phyloP scores from a whole-genome alignment of 1,140 invertebrate species.

The Zelostemma sp. region DNA sequence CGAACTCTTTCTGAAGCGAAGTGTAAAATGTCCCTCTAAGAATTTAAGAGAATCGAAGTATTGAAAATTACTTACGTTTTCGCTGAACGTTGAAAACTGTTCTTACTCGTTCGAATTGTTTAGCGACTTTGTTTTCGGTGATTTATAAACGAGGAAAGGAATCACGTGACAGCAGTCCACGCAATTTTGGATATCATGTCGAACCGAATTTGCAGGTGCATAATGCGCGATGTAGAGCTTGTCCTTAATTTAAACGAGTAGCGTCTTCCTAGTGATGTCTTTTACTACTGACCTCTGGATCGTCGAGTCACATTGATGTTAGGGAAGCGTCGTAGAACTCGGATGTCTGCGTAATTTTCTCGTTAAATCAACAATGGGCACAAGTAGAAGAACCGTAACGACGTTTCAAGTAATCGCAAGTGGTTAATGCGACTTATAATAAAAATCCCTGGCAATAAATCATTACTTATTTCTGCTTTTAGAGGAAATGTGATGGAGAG shows the following conservation, averaged over 20 bases:
- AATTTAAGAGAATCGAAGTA: too few species aligned
- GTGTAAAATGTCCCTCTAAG: background rate
- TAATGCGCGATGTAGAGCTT: background rate
- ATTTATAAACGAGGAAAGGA: background rate
- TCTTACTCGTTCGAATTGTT: too few species aligned
- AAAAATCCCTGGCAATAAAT: too few species aligned
- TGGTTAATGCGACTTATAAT: constrained; percentile 50
- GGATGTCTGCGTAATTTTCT: constrained; percentile 52
- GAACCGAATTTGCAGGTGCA: constrained; percentile 11
- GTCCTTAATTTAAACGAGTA: constrained; percentile 1
- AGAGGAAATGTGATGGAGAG: too few species aligned
- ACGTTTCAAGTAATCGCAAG: constrained; percentile 50
- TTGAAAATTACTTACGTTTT: too few species aligned
- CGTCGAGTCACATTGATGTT: constrained; percentile 11
- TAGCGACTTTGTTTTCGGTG: too few species aligned
- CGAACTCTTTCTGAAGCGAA: too few species aligned
- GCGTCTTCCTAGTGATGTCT: constrained; percentile 11
- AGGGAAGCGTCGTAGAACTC: constrained; percentile 17
- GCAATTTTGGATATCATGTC: constrained; percentile 2
- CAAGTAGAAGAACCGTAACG: constrained; percentile 43
- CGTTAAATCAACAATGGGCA: constrained; percentile 53
- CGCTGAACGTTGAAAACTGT: too few species aligned
- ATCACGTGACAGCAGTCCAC: constrained; percentile 12
- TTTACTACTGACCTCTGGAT: constrained; percentile 24
- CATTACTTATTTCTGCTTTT: too few species aligned